Base-by-base conservation (phyloP, 2,113 vertebrate genomes). In the Muntiacus reevesi region DNA sequence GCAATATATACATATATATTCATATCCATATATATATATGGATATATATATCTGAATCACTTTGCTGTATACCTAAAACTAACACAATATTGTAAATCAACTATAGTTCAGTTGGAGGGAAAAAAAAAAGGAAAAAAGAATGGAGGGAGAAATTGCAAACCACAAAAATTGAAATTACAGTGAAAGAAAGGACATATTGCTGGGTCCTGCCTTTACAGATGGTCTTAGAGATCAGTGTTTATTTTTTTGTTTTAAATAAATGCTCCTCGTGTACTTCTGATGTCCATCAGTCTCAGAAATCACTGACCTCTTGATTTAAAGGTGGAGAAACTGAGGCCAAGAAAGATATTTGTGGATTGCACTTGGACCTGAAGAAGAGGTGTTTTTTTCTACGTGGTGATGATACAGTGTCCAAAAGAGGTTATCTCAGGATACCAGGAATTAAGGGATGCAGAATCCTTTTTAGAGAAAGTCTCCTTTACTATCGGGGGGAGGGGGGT, bases 391-490 rank as follows among this genome's bases (percentile, higher is more conserved):
- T 89, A 43, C 40, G 23, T 87, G 79, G 28, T 83, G 30, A 71
- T 71, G 59, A 54, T 33, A 57, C 3, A 28, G n/a, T 52, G 45
- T 83, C 74, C 95, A 62, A 67, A 89, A 94, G 40, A 81, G 43
- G 7, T 93, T 57, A 47, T 57, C 62, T 55, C 36, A 12, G n/a
- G 11, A 87, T 71, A 78, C 40, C n/a, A 71, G 86, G 9, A 62
- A 57, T 87, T 89, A 79, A 86, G 33, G 5, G 14, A 92, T 1
- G 19, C 76, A 13, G 47, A 55, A 27, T 15, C 40, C 12, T 36
- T 88, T 84, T 84, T 60, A 87, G 52, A 90, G 88, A 71, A 95
- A 82, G 93, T 1, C 17, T 87, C 13, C 21, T 47, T 89, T 36
- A 11, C 27, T 95, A 1, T 74, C 2, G 40, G 19, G 5, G 6